These are phyloP conservation scores for Acleris laterana DNA, from an alignment of 2,888 invertebrate genomes.

Conservation along the genomic window DNA sequence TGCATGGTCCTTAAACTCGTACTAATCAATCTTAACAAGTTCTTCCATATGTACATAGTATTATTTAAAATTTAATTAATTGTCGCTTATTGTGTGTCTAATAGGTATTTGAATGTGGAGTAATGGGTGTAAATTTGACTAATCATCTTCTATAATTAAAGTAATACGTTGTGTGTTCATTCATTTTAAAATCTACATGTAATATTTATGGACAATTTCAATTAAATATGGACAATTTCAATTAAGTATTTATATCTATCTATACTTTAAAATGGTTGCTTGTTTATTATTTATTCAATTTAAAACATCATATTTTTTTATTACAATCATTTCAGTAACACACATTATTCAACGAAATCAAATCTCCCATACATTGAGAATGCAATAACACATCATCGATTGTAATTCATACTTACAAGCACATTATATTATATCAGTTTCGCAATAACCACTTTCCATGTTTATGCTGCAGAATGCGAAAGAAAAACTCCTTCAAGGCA, in stretches of 20 bases:
- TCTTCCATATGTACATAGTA: conserved; percentile 2
- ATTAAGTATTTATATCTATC: conserved; percentile 10
- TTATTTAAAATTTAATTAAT: conserved; percentile 8
- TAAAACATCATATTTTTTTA: conserved; percentile 11
- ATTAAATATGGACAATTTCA: conserved; percentile 5
- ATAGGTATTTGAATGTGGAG: conserved; percentile 49
- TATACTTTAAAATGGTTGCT: conserved; percentile 15
- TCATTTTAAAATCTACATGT: conserved; percentile 27
- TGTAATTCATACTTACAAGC: conserved; percentile 10
- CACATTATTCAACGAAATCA: conserved; percentile 27
- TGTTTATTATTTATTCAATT: conserved; percentile 26
- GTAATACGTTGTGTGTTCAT: conserved; percentile 14
- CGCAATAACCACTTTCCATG: conserved; percentile 23
- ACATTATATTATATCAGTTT: conserved; percentile 10
- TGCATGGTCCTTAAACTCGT: conserved; percentile 22
- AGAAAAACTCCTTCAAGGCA: conserved; percentile 80
- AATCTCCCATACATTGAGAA: conserved; percentile 17
- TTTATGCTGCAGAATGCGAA: conserved; percentile 73
- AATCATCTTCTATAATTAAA: conserved; percentile 47
- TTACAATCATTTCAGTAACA: conserved; percentile 31
- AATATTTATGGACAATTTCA: conserved; percentile 13
- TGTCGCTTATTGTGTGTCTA: conserved; percentile 33
- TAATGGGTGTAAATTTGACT: conserved; percentile 80
- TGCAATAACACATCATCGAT: conserved; percentile 28
- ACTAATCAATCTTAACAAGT: conserved; percentile 5